Evolutionary conservation across 2,113 vertebrate genomes (phyloP).

Genomic region (Melanerpes aurifrons): DNA sequence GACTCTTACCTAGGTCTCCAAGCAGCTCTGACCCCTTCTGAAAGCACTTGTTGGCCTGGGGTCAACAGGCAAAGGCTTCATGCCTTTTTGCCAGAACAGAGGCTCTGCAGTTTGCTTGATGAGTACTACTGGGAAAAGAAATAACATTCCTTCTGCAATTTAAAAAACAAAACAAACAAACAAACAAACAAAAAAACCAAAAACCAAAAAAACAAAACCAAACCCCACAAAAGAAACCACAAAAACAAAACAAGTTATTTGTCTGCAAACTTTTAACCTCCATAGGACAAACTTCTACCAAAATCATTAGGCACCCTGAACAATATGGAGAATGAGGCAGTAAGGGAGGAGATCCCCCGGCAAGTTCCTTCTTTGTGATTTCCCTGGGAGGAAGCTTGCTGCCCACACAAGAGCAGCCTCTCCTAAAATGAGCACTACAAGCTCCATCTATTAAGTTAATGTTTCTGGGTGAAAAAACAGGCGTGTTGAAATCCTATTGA

Average conservation of each 20-base stretch:
- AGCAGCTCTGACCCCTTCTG: not conserved
- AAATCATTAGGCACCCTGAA: not conserved
- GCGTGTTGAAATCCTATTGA: not conserved
- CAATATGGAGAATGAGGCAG: not conserved
- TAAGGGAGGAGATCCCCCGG: constrained; percentile 32
- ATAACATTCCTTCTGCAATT: not conserved
- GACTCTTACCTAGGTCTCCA: not conserved
- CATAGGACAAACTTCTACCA: not conserved
- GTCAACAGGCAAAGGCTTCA: not conserved
- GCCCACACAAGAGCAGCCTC: not conserved
- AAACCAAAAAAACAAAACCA: not conserved
- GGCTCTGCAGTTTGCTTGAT: not conserved
- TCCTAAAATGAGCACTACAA: not conserved
- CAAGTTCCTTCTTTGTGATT: not conserved
- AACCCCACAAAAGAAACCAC: not conserved
- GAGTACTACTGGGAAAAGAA: not conserved
- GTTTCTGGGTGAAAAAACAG: not conserved
- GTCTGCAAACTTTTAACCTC: not conserved
- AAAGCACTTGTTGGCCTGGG: not conserved
- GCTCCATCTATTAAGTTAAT: not conserved
- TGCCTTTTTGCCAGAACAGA: not conserved
- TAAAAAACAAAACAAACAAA: not conserved
- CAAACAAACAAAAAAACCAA: not conserved
- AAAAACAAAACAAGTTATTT: not conserved
- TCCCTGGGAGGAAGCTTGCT: not conserved